phyloP scores from a whole-genome alignment of 2,888 invertebrate species.

The Camponotus fellah region DNA sequence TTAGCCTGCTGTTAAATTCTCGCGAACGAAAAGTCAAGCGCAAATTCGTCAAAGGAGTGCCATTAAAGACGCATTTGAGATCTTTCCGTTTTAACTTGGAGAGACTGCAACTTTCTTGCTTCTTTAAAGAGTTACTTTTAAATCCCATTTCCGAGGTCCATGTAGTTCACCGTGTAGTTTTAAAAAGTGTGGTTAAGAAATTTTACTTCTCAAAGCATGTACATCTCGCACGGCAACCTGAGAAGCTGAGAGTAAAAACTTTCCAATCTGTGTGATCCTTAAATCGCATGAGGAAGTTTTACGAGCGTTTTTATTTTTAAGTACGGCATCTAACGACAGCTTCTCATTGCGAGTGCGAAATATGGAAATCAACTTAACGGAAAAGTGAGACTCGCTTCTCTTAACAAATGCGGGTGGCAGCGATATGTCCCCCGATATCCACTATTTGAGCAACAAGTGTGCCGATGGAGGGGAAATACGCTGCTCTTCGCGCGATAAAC shows the following conservation, averaged over 20 bases:
- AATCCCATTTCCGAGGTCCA: constrained; percentile 11
- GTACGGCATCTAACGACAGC: background rate
- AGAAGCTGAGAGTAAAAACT: constrained; percentile 9
- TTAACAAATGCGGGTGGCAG: constrained; percentile 14
- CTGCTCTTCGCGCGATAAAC: constrained; percentile 41
- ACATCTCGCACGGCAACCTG: background rate
- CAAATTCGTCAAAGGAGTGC: constrained; percentile 13
- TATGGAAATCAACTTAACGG: constrained; percentile 25
- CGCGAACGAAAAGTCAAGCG: background rate
- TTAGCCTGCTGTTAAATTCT: constrained; percentile 16
- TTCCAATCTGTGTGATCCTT: background rate
- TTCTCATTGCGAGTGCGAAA: constrained; percentile 2
- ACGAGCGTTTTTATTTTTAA: background rate
- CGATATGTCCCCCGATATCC: constrained; percentile 17
- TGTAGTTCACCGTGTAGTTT: background rate
- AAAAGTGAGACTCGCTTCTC: constrained; percentile 10
- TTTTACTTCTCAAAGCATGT: constrained; percentile 31
- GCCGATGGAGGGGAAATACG: constrained; percentile 17
- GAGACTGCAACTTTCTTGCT: background rate
- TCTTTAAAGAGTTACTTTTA: constrained; percentile 17
- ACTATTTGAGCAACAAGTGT: constrained; percentile 54
- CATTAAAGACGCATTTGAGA: constrained; percentile 19
- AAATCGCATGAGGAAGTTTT: constrained; percentile 6
- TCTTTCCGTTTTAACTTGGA: background rate
- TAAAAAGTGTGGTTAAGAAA: constrained; percentile 27